Base-by-base conservation (phyloP, 2,113 vertebrate species). In the Ciconia stormi region DNA sequence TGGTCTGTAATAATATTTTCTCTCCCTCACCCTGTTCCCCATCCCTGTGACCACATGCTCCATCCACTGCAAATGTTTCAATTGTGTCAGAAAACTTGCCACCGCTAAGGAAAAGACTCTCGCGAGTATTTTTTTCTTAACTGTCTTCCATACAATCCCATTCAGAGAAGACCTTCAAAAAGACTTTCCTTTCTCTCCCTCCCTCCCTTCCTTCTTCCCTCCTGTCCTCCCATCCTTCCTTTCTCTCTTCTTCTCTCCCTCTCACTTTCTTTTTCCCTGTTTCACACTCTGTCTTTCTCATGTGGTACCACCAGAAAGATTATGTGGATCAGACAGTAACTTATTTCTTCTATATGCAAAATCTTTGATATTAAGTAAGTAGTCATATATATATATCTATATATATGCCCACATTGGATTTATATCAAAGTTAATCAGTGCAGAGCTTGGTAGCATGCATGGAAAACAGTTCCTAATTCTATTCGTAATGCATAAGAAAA, bases 21-120 rank as follows among this genome's bases (percentile, higher is more conserved):
- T 19, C 5, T 47, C n/a, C 12, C 11, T 59, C 6, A 40, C 2
- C 4, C 6, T 49, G 8, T 56, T 1, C 7, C 4, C 4, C 5
- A 58, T n/a, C 4, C 15, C 5, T 16, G 23, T 67, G 44, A 63
- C 16, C 18, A 66, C 40, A 22, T 25, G 13, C 7, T 36, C 12
- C 20, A 27, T 12, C 36, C 20, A 13, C 12, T 53, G 32, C 10
- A 87, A 70, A 40, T n/a, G 4, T 3, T 73, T 19, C 12, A 70
- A 15, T 50, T 56, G 11, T 26, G 9, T 42, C 44, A 82, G 32
- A 79, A 93, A 82, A 47, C 2, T 29, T 67, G 10, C 12, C 25
- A 63, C 6, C 18, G 30, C 9, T 61, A 59, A 29, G 19, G 13
- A 50, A 46, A 58, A 71, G 2, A 27, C 27, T 47, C 15, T 40